Percentiles rank a stretch among this genome's conserved stretches.
Conservation (phyloP, 2,113 vertebrate species). For the Aphelocoma coerulescens region DNA sequence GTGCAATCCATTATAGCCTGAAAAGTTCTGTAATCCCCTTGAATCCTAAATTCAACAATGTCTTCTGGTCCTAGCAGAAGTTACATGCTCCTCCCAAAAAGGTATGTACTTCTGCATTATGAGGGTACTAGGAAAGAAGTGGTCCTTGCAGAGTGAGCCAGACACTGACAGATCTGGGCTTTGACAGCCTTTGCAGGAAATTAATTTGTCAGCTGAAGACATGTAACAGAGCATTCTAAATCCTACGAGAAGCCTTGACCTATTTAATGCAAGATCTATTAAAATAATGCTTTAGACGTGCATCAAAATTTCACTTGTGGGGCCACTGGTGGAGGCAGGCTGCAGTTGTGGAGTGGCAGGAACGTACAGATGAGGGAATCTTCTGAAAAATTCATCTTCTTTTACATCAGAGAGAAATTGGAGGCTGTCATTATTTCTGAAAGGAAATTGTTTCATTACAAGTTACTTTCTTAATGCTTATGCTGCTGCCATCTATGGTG, state of each 20-base stretch:
- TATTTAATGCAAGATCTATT: conserved; percentile 7
- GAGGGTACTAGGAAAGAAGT: neutral
- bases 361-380: neutral
- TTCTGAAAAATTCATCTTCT: neutral
- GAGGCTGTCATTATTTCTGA: neutral
- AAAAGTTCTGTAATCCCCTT: neutral
- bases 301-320: neutral
- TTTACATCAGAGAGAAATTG: neutral
- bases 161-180: neutral
- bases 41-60: neutral
- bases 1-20: neutral
- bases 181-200: neutral
- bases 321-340: neutral
- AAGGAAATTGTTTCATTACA: neutral
- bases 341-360: neutral
- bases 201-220: conserved; percentile 22
- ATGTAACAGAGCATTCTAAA: neutral
- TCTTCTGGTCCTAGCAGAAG: neutral
- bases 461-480: neutral
- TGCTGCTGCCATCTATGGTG: neutral
- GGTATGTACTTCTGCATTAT: neutral
- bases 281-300: neutral
- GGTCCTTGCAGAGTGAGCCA: neutral
- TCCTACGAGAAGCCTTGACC: neutral
- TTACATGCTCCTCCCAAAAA: neutral